phyloP scores from a whole-genome alignment of 2,888 invertebrate genomes.

The Drosophila lacicola region DNA sequence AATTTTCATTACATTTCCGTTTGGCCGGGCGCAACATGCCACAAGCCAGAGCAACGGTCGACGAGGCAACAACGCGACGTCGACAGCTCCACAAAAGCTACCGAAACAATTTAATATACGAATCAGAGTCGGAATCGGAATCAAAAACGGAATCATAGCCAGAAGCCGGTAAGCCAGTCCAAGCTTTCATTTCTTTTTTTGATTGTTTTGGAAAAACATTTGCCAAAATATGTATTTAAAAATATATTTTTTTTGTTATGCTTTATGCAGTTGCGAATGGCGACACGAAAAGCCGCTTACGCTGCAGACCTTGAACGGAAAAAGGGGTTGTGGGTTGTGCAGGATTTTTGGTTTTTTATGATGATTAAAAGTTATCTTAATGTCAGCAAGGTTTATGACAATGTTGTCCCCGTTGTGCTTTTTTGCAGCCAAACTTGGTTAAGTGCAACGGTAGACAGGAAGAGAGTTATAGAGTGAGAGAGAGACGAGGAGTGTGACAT shows the following conservation, averaged over 20 bases:
- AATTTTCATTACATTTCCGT: conserved; percentile 79
- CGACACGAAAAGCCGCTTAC: conserved; percentile 73
- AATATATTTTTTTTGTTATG: conserved; percentile 4
- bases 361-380: conserved; percentile 80
- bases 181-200: conserved; percentile 16
- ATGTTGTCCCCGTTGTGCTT: conserved; percentile 56
- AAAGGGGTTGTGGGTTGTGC: conserved; percentile 18
- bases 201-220: conserved; percentile 46
- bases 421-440: conserved; percentile 44
- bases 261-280: conserved; percentile 52
- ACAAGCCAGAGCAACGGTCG: conserved; percentile 27
- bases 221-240: conserved; percentile 31
- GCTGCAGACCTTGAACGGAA: conserved; percentile 47
- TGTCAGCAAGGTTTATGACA: conserved; percentile 73
- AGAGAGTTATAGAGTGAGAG: background rate
- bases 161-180: conserved; percentile 46
- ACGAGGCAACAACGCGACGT: conserved; percentile 15
- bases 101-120: conserved; percentile 67
- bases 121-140: conserved; percentile 35
- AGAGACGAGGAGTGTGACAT: conserved; percentile 6
- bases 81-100: conserved; percentile 26
- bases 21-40: conserved; percentile 57
- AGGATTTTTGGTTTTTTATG: conserved; percentile 64
- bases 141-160: conserved; percentile 15
- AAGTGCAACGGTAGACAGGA: conserved; percentile 18